Evolutionary conservation across 2,888 invertebrate genomes (phyloP), one percentile per base, ranked within the genome.

Genomic region (Drosophila prostipennis): DNA sequence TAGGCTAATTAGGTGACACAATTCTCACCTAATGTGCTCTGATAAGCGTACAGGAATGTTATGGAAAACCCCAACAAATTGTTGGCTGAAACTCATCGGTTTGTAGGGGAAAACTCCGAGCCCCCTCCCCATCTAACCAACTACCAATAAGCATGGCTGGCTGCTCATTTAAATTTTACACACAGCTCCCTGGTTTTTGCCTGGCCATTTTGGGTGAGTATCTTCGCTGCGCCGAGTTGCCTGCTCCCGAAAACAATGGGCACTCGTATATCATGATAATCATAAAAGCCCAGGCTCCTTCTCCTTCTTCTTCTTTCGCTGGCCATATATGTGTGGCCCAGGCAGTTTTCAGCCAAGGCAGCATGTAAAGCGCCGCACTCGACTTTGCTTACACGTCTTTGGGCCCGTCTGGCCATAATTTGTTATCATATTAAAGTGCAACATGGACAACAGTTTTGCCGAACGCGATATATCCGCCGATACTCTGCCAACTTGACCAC

Each of bases 1-100:
- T 90, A 90, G 84, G 91, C 89, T 90, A 91, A 90, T 90, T 90
- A 90, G 84, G 90, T 90, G 90, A 90, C 90, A 91, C 91, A 91
- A 90, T 90, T 90, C 91, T 89, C 90, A 91, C 89, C 89, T 89
- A 89, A 89, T 89, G 89, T 90, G 80, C 69, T 76, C 80, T 77
- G 84, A 84, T 84, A 84, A 86, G 73, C 81, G 46, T 72, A 78
- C 70, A 67, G 75, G 75, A 70, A 46, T 60, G 63, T 49, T 57
- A 39, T 65, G 58, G 51, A 61, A 53, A 74, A 56, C 49, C 64
- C 65, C 64, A 71, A 48, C 64, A 71, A 71, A 71, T 71, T 65
- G 72, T 36, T 71, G 56, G 19, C 64, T 75, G 59, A 49, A 57
- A 49, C 58, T 67, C 68, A 49, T 58, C 42, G 45, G 46, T 32